phyloP scores from a whole-genome alignment of 2,113 vertebrate genomes.

The Sus scrofa region T2T-Sscrofa CM000827.6:85708501-85709000 shows the following conservation, averaged over 20 bases:
- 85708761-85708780: neutral
- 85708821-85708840: no score
- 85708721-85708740: neutral
- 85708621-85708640: neutral
- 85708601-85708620: neutral
- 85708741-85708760: accelerated
- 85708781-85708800: no score
- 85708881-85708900: accelerated
- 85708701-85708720: neutral
- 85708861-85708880: neutral
- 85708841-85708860: neutral
- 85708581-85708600: neutral
- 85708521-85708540: neutral
- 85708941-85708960: neutral
- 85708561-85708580: neutral
- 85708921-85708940: neutral
- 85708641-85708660: neutral
- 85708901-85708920: neutral
- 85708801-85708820: neutral
- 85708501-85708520: neutral
- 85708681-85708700: neutral
- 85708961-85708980: neutral
- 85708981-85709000: neutral
- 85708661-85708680: neutral
- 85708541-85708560: neutral